These are phyloP conservation scores for Morpho helenor DNA, from an alignment of 2,888 invertebrate species.

Conservation along the genomic window DNA sequence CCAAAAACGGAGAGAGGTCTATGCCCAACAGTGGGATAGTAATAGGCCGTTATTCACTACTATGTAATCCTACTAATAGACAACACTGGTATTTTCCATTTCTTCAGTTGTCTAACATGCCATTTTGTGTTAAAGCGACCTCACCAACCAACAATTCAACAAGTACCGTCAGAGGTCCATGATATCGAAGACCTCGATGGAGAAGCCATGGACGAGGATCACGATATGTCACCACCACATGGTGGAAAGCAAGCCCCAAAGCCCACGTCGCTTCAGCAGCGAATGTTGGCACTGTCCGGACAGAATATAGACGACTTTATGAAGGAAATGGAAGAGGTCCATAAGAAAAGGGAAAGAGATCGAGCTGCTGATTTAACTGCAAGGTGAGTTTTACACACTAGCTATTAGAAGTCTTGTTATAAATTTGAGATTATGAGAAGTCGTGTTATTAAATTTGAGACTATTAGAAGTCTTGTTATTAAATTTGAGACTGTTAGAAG, in stretches of 20 bases:
- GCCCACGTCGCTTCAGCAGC: constrained; percentile 89
- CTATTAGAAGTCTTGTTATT: too few species aligned
- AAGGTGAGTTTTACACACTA: constrained; percentile 44
- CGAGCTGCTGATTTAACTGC: constrained; percentile 80
- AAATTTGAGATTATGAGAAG: too few species aligned
- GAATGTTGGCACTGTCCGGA: constrained; percentile 93
- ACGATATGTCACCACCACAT: constrained; percentile 46
- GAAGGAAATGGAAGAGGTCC: constrained; percentile 94
- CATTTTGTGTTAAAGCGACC: constrained; percentile 2
- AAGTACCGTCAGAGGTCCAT: not conserved
- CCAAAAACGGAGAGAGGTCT: too few species aligned
- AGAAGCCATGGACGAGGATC: constrained; percentile 48
- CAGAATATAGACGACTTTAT: constrained; percentile 96
- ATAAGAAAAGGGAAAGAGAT: constrained; percentile 86
- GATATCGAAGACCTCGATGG: constrained; percentile 44
- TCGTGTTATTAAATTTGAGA: too few species aligned
- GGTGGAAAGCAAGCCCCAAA: constrained; percentile 83
- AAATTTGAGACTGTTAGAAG: too few species aligned
- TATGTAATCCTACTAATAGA: too few species aligned
- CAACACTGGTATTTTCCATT: too few species aligned
- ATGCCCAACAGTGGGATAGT: too few species aligned
- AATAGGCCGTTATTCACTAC: too few species aligned
- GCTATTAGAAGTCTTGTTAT: too few species aligned
- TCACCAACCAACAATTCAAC: constrained; percentile 3
- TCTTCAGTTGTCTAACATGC: too few species aligned